phyloP scores from a whole-genome alignment of 2,113 vertebrate genomes.

The Lontra canadensis region DNA sequence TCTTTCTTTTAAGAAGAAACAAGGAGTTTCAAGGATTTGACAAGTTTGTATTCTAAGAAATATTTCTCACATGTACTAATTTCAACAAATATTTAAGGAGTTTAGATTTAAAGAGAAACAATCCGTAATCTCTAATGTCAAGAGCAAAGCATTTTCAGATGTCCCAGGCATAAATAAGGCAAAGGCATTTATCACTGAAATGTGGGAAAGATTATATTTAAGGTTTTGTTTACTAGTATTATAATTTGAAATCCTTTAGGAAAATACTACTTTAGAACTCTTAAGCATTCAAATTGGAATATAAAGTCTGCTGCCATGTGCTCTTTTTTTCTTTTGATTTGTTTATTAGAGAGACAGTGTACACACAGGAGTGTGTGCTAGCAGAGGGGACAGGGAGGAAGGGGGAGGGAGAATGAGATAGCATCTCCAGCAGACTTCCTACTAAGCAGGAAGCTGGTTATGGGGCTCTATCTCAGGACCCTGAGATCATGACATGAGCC shows the following conservation, averaged over 20 bases:
- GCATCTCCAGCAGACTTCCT: neutral
- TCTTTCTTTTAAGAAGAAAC: slow-evolving; percentile 49
- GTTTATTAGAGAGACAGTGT: neutral
- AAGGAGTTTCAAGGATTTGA: slow-evolving; percentile 53
- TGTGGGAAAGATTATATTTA: neutral
- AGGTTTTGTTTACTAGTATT: neutral
- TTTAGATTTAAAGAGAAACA: slow-evolving; percentile 17
- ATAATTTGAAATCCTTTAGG: neutral
- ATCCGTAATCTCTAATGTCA: neutral
- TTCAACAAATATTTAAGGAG: slow-evolving; percentile 15
- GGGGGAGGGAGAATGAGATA: neutral
- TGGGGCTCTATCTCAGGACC: neutral
- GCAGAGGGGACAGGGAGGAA: neutral
- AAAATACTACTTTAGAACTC: neutral
- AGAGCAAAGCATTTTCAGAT: slow-evolving; percentile 5
- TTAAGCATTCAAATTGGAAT: neutral
- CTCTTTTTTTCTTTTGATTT: neutral
- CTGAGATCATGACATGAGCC: neutral
- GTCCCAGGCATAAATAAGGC: neutral
- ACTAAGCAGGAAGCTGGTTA: neutral
- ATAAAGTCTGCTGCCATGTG: neutral
- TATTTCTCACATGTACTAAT: slow-evolving; percentile 30
- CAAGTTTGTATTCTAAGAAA: slow-evolving; percentile 56
- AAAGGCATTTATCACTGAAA: neutral
- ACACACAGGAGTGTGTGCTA: neutral